Conservation (phyloP, 2,113 vertebrate species). For the Mus musculus region DNA sequence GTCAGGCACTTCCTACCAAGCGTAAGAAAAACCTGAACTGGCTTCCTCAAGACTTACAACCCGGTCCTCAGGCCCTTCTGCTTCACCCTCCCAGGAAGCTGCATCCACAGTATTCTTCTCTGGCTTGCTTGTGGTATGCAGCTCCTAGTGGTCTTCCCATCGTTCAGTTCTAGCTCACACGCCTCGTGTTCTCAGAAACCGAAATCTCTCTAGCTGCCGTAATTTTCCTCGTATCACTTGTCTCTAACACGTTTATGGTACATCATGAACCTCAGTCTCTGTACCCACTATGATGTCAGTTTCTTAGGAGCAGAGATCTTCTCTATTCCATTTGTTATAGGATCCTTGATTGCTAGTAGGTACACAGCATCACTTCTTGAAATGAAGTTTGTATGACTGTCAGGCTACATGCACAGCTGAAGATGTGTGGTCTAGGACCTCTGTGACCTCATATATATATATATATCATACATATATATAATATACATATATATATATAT, state of each 20-base stretch:
- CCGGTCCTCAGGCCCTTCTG: too few relatives aligned
- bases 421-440: background rate
- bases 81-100: background rate
- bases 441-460: background rate
- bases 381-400: background rate
- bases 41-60: background rate
- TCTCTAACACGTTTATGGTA: background rate
- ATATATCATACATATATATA: too few relatives aligned
- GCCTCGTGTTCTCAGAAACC: background rate
- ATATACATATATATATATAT: too few relatives aligned
- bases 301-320: background rate
- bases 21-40: background rate
- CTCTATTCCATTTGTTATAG: background rate
- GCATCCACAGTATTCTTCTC: fast-evolving
- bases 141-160: background rate
- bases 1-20: background rate
- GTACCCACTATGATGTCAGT: background rate
- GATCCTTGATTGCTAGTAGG: background rate
- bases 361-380: background rate
- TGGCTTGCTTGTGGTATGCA: background rate
- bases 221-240: background rate
- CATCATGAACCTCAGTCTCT: too few relatives aligned
- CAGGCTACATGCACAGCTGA: background rate
- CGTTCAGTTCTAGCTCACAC: background rate
- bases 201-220: background rate